These are phyloP conservation scores for Amphiprion clarkii DNA, from an alignment of 2,797 vertebrate genomes.

Conservation along the genomic window DNA sequence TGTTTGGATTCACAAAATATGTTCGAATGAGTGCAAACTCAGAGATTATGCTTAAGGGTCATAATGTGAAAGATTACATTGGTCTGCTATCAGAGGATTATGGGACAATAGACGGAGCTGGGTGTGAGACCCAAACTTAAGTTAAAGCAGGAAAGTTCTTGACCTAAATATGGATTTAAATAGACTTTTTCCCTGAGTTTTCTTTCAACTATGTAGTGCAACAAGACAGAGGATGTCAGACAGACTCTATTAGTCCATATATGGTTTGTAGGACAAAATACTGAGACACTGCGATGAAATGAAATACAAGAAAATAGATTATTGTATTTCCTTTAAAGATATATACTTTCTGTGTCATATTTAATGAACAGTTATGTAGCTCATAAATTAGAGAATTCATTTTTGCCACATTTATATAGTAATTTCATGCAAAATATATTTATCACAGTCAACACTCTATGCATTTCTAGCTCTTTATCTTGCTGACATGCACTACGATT, in stretches of 20 bases:
- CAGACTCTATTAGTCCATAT: not conserved
- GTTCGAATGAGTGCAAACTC: not conserved
- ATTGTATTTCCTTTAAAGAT: no score
- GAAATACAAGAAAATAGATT: not conserved
- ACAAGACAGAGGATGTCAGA: not conserved
- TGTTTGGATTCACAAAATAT: constrained; percentile 7
- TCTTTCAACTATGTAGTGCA: not conserved
- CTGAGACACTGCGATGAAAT: not conserved
- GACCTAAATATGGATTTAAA: constrained; percentile 4
- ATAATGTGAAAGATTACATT: constrained; percentile 40
- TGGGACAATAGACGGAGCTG: constrained; percentile 2
- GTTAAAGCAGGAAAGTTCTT: constrained; percentile 8
- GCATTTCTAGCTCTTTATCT: no score
- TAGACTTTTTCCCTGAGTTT: not conserved
- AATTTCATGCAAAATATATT: no score
- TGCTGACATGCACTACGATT: no score
- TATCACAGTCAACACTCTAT: no score
- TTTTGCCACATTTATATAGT: no score
- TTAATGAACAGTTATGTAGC: no score
- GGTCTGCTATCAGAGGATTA: constrained; percentile 28
- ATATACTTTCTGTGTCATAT: no score
- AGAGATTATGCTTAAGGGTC: constrained; percentile 29
- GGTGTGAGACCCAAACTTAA: constrained; percentile 10
- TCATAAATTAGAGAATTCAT: no score
- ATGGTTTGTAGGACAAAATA: not conserved